Evolutionary conservation across 2,797 vertebrate genomes (phyloP), one percentile per base, ranked within the genome.

Genomic region (Ctenosaura bakeri): DNA sequence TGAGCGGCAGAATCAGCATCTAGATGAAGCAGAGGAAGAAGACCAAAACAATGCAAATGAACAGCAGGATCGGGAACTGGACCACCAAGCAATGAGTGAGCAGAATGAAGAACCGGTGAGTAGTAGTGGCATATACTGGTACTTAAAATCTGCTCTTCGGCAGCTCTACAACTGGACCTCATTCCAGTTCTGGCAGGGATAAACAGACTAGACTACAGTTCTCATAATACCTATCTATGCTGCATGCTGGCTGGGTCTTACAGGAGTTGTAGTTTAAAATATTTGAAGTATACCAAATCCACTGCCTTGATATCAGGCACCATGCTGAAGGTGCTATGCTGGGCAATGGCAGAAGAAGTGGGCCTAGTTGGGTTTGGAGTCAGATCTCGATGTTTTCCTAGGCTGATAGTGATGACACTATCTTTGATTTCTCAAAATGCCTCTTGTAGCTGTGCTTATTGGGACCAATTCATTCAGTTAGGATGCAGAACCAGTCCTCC

Each of bases 11-110:
- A 97, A 96, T 93, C 97, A 95, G 71, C 97, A 95, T 91, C 97
- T 96, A 78, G 97, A 97, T 74, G 97, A 97, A 94, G 96, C 96
- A 35, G 97, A 98, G 92, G 97, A 96, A 59, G 96, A 95, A 52
- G 96, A 97, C 87, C 94, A 94, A 71, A 96, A 96, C 85, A 96
- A 97, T 69, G 95, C 93, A 88, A 97, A 94, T 16, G 97, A 97
- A 5, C 96, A 95, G 86, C 96, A 84, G 4, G 96, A 92, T 81
- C 94, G 78, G 6, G 96, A 93, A 80, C 94, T 94, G 62, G 96
- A 95, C 26, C 96, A 90, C 50, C 96, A 85, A 66, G 96, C 82
- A 90, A 93, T 93, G 12, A 96, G 97, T 35, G 94, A 95, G 3
- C 96, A 94, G 71, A 95, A 94, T 18, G 96, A 96, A 78, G 96